phyloP scores from a whole-genome alignment of 2,797 vertebrate genomes.

The Lates japonicus region DNA sequence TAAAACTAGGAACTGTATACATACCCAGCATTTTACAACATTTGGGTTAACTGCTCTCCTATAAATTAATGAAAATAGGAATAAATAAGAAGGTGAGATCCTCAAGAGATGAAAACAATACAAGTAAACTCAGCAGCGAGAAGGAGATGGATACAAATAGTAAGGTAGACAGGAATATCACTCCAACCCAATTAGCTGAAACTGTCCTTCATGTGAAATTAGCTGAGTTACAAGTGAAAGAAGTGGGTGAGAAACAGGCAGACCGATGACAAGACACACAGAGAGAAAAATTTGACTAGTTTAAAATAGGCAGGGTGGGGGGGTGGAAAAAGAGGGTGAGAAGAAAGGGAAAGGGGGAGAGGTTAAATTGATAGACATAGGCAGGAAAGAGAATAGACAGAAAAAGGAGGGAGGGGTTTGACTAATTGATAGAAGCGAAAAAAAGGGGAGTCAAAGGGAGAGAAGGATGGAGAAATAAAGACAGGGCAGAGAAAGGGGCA shows the following conservation, averaged over 20 bases:
- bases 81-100: background rate
- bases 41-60: background rate
- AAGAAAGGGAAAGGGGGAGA: background rate
- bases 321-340: background rate
- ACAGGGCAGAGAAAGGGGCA: slow-evolving; percentile 13
- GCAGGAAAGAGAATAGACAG: slow-evolving; percentile 38
- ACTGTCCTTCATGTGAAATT: slow-evolving; percentile 35
- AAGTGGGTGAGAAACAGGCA: slow-evolving; percentile 24
- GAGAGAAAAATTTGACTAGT: background rate
- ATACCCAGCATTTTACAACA: background rate
- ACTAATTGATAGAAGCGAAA: slow-evolving; percentile 45
- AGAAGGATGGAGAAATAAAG: slow-evolving; percentile 24
- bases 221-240: slow-evolving; percentile 37
- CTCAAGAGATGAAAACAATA: background rate
- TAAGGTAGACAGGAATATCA: background rate
- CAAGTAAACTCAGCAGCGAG: background rate
- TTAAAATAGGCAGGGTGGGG: slow-evolving; percentile 10
- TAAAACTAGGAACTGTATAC: background rate
- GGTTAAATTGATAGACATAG: slow-evolving; percentile 34
- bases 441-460: slow-evolving; percentile 23
- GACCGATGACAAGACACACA: slow-evolving; percentile 9
- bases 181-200: background rate
- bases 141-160: background rate
- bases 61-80: background rate
- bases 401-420: slow-evolving; percentile 22